Evolutionary conservation across 2,113 vertebrate species (phyloP).

Genomic region (Cathartes aura): DNA sequence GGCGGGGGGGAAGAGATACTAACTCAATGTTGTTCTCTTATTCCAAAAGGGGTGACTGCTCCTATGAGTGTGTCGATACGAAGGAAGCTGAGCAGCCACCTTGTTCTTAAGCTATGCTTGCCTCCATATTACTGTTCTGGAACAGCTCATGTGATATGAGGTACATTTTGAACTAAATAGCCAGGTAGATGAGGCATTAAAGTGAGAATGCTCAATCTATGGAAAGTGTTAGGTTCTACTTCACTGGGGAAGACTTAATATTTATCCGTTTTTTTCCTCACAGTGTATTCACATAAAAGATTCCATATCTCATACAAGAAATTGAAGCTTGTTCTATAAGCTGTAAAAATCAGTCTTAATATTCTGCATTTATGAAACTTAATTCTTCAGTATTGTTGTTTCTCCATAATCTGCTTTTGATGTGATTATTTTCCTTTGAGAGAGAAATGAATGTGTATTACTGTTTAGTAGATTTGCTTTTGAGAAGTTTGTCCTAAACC

Average conservation of each 20-base stretch:
- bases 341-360: background rate
- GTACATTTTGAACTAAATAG: background rate
- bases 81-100: background rate
- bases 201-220: background rate
- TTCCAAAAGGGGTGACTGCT: background rate
- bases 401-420: background rate
- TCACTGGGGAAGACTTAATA: background rate
- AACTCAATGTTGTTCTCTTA: background rate
- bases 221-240: background rate
- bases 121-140: background rate
- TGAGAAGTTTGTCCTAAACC: background rate
- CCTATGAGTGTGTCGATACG: background rate
- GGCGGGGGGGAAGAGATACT: too few species aligned
- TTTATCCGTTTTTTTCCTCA: background rate
- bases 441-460: background rate
- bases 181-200: background rate
- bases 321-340: background rate
- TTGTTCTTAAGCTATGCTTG: background rate
- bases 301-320: accelerated
- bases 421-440: background rate
- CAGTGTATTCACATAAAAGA: background rate
- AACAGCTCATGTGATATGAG: background rate
- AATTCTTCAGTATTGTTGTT: background rate
- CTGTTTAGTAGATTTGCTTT: background rate
- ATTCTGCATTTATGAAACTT: background rate